Base-by-base conservation (phyloP, 1,140 invertebrate species). In the Ericerus pela region DNA sequence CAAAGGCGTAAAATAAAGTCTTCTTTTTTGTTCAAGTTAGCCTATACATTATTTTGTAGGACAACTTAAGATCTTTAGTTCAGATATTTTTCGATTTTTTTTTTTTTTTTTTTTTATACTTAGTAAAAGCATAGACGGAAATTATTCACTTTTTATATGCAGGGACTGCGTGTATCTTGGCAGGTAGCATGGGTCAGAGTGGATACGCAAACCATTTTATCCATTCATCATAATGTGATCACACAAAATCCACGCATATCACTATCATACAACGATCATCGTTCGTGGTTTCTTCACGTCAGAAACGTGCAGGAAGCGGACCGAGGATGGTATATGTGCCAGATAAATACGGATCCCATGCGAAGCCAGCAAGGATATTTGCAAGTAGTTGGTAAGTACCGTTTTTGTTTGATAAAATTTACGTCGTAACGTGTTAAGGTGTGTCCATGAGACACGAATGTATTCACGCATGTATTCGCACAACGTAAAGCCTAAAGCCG, bases 111-210 rank as follows among this genome's bases (percentile, higher is more conserved):
- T n/a, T n/a, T n/a, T n/a, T n/a, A n/a, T n/a, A n/a, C n/a, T 20
- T 47, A 47, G 26, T 22, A 24, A 47, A 47, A 47, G 22, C 41
- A 47, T 47, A 47, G 41, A 47, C 16, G 20, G 10, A 16, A 24
- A 47, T 47, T 24, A 16, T 47, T 47, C 22, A 20, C 11, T 47
- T 47, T 47, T 47, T 47, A 47, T 47, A 47, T 47, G 41, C 41
- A 47, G 41, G 41, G 41, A 47, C 41, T 47, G 41, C 41, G 41
- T 47, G 41, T 47, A 47, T 47, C 41, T 38, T 53, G 14, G 52
- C 67, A 90, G 86, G 84, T 93, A 59, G 90, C 89, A 55, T 92
- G 88, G 86, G 85, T 93, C 2, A 75, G 87, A 20, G 85, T 92
- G 26, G 88, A 93, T 65, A 92, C 89, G 0, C 88, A 93, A 70